Evolutionary conservation across 2,113 vertebrate species (phyloP).

Genomic region (Thalassarche chlororhynchos): DNA sequence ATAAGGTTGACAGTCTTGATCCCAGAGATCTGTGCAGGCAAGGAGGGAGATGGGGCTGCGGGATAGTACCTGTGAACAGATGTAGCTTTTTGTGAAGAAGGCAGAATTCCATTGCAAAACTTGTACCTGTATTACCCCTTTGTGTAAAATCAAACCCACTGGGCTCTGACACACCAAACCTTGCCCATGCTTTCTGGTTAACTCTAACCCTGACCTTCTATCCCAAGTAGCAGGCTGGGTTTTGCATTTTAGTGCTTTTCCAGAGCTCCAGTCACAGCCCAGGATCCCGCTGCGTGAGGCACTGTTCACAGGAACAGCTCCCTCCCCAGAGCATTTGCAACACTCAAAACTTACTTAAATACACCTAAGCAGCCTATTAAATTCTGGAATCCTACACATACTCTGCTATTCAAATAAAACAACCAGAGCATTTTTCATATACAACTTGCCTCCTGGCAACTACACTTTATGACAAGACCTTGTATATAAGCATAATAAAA

Average conservation of each 20-base stretch:
- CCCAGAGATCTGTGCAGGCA: background rate
- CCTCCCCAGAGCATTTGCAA: background rate
- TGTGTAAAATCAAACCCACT: background rate
- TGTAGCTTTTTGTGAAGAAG: background rate
- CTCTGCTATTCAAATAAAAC: background rate
- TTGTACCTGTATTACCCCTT: background rate
- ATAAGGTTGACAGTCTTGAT: background rate
- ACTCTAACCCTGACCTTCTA: background rate
- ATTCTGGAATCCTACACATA: background rate
- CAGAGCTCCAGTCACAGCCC: background rate
- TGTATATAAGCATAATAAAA: background rate
- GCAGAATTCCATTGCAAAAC: background rate
- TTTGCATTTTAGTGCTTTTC: background rate
- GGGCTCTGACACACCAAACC: background rate
- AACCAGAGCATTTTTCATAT: background rate
- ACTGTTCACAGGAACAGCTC: background rate
- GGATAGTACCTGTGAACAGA: too few relatives aligned
- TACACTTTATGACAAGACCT: background rate
- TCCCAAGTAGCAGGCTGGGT: background rate
- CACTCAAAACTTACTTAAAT: background rate
- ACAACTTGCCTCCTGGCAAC: conserved; percentile 24
- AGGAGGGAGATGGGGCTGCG: background rate
- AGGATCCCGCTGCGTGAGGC: background rate
- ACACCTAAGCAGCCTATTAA: background rate
- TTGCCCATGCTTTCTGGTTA: background rate